Evolutionary conservation across 92 coral and sea anemone genomes (phyloP), one percentile per base, ranked within the genome.

Genomic region (Palythoa heliodiscus): DNA sequence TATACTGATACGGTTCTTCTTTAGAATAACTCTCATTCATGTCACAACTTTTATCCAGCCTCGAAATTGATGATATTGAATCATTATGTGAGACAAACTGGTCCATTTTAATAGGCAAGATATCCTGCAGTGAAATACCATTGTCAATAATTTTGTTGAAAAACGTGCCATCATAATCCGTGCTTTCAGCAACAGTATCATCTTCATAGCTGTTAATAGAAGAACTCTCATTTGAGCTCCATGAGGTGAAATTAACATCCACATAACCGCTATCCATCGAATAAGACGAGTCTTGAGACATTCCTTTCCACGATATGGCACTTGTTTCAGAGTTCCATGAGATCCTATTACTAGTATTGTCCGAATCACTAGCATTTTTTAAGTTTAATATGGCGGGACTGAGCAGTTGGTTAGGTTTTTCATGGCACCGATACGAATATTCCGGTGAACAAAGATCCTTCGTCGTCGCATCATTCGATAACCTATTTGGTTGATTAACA

Each of bases 211-310:
- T 25, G 19, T 37, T 25, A 52, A 11, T 16, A 8, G 84, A 15
- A 8, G 52, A 58, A 75, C 77, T 64, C 20, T 67, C 63, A 13
- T 67, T 76, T 74, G 78, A 71, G 72, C 39, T 52, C 19, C 4
- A 37, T 23, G 83, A 86, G 22, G 72, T 81, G 5, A 48, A 60
- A 35, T 0, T 53, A 7, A 48, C 89, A 48, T 91, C 97, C 6
- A 25, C 87, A 22, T 67, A 93, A 1, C 98, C 98, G 40, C 98
- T 93, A 86, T 93, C 95, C 15, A 83, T 77, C 11, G 95, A 92
- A 5, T 52, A 92, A 22, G 89, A 69, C 11, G 94, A 89, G 20
- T 77, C 81, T 17, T 90, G 93, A 1, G 93, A 84, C 57, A 81
- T 55, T 48, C 89, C 84, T 69, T 92, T 94, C 90, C 91, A 92